phyloP scores from a whole-genome alignment of 2,888 invertebrate genomes.

The Drosophila monieri region DNA sequence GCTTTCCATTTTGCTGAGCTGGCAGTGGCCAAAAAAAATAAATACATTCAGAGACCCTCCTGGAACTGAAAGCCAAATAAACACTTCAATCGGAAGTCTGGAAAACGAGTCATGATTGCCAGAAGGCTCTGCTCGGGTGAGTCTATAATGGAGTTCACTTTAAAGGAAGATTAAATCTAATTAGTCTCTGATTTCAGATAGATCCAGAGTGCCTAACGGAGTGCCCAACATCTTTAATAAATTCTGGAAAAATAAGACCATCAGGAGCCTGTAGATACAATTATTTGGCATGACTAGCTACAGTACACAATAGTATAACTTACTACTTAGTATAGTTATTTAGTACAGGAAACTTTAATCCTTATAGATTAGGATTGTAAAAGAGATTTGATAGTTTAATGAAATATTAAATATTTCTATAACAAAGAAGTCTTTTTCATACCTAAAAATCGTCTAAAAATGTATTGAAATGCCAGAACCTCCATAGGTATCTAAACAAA shows the following conservation, averaged over 20 bases:
- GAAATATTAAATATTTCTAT: neutral
- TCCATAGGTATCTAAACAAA: too few species aligned
- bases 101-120: neutral
- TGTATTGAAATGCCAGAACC: too few species aligned
- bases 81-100: neutral
- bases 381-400: neutral
- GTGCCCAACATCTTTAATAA: neutral
- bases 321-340: too few species aligned
- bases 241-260: neutral
- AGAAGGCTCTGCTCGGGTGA: neutral
- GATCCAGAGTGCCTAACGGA: too few species aligned
- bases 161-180: neutral
- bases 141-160: neutral
- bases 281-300: too few species aligned
- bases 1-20: slow-evolving; percentile 18
- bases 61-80: neutral
- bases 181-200: neutral
- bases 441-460: neutral
- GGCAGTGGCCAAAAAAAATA: slow-evolving; percentile 1
- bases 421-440: neutral
- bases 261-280: neutral
- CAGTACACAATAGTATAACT: too few species aligned
- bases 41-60: neutral
- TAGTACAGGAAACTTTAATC: too few species aligned
- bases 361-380: neutral